Percentiles rank a stretch among this genome's conserved stretches.
These are phyloP conservation scores for Drosophila mauritiana DNA, from an alignment of 1,140 invertebrate species.

Conservation along the genomic window DNA sequence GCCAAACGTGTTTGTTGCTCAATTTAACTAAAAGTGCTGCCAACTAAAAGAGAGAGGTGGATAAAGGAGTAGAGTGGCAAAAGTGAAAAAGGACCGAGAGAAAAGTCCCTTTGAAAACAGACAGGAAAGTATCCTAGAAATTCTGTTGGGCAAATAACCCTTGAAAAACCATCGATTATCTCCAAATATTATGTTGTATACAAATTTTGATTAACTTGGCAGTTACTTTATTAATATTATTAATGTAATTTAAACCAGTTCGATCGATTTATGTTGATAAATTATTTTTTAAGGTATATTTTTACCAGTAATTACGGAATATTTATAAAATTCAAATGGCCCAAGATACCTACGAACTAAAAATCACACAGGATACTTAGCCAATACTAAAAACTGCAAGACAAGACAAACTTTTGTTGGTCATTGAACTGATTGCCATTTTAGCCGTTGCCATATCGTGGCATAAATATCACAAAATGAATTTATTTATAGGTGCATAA, in stretches of 20 bases:
- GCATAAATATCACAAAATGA: constrained; percentile 66
- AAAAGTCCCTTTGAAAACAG: constrained; percentile 3
- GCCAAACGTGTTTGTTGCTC: constrained; percentile 82
- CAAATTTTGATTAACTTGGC: too few species aligned
- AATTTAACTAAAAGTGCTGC: constrained; percentile 81
- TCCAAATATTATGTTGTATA: too few species aligned
- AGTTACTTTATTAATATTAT: not conserved
- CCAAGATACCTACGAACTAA: not conserved
- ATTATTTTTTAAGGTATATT: not conserved
- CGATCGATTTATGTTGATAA: too few species aligned
- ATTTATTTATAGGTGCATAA: constrained; percentile 48
- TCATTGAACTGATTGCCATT: constrained; percentile 71
- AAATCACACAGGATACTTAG: not conserved
- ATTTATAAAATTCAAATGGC: not conserved
- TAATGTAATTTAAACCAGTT: too few species aligned
- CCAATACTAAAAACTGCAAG: constrained; percentile 15
- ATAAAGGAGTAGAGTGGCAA: not conserved
- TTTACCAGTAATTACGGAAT: not conserved
- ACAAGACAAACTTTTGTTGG: constrained; percentile 62
- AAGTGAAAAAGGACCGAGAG: not conserved
- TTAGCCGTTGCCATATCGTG: constrained; percentile 48
- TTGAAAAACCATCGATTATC: too few species aligned
- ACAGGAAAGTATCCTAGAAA: not conserved
- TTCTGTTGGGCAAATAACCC: not conserved
- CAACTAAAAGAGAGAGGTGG: constrained; percentile 20